Base-by-base conservation (phyloP, 2,888 invertebrate genomes). In the Ceramica pisi region DNA sequence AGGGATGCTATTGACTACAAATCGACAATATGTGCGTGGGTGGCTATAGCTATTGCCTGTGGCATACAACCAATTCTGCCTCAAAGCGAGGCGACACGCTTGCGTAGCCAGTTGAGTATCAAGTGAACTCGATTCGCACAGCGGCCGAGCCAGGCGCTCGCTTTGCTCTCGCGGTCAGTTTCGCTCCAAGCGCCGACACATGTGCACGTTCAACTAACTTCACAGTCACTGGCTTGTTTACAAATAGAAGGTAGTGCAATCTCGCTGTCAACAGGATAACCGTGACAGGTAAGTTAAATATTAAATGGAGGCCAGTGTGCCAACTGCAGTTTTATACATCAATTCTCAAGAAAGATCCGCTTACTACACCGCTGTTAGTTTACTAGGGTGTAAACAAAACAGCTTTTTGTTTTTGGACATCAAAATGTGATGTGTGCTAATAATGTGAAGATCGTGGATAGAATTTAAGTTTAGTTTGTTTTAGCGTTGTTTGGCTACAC, bases 211-310 rank as follows among this genome's bases (percentile, higher is more conserved):
- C 64, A 75, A 70, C 51, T 44, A 23, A 72, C 66, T 75, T 71
- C 48, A 75, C 81, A 71, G 81, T 73, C 71, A 75, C 67, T 84
- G 74, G 56, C 86, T 93, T 94, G 95, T 95, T 95, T 94, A 94
- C 92, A 93, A 93, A 93, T 92, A 92, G 83, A 90, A 91, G 88
- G 82, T 88, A 89, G 92, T 93, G 93, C 86, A 87, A 87, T 89
- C 86, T 85, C 84, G 89, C 88, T 87, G 85, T 81, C 80, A 90
- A 90, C 90, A 92, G 92, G 93, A 94, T 92, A 92, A 89, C 85
- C 89, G 90, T 91, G 91, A 91, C 90, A 91, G 93, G 95, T 95
- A 88, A 94, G 95, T 90, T 88, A 86, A 90, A 88, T 89, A 86
- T 89, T 82, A 80, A 86, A 92, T 92, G 88, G 90, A 91, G 93